These are phyloP conservation scores for Diceros bicornis DNA, from an alignment of 2,797 vertebrate species.

Conservation along the genomic window DNA sequence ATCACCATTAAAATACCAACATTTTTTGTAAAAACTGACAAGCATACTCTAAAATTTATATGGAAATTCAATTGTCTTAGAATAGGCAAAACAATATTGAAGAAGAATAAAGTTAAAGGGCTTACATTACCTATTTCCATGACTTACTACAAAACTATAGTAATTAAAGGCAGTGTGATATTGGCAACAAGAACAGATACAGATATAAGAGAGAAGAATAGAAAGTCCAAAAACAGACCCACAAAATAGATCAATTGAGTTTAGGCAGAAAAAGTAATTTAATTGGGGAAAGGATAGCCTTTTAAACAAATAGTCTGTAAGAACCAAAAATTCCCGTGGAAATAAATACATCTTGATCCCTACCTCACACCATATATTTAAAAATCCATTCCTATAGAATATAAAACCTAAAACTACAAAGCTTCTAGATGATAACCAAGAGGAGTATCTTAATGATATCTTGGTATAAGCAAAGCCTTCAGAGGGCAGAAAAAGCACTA, in stretches of 20 bases:
- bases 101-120: background rate
- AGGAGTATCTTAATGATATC: background rate
- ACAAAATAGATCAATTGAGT: background rate
- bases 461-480: background rate
- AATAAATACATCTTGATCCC: background rate
- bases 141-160: background rate
- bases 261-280: constrained; percentile 2
- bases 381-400: background rate
- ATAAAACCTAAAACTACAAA: background rate
- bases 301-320: background rate
- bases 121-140: background rate
- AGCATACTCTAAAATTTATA: background rate
- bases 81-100: background rate
- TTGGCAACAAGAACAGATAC: background rate
- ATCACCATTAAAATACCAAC: background rate
- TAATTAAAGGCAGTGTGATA: background rate
- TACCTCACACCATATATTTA: background rate
- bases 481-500: background rate
- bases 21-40: background rate
- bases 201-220: background rate
- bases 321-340: background rate
- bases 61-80: constrained; percentile 9
- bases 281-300: background rate
- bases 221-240: background rate
- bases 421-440: background rate